phyloP scores from a whole-genome alignment of 1,140 invertebrate genomes.

The Drosophila quadrilineata region DNA sequence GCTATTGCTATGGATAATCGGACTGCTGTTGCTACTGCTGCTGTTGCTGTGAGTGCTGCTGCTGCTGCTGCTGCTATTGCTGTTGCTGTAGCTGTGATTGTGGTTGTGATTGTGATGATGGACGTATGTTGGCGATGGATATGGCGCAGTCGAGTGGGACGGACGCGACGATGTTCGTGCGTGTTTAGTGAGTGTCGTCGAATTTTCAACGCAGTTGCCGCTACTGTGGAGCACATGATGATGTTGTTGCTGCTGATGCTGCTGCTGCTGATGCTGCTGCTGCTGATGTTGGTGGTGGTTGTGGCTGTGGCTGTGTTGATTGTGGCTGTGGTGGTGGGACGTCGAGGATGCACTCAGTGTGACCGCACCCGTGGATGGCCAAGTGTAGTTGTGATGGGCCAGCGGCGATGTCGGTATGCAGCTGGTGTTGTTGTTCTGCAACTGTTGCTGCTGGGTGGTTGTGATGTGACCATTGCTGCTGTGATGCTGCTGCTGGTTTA shows the following conservation, averaged over 20 bases:
- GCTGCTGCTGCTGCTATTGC: slow-evolving; percentile 39
- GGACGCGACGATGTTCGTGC: slow-evolving; percentile 86
- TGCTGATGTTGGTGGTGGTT: slow-evolving; percentile 6
- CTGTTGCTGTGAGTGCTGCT: slow-evolving; percentile 37
- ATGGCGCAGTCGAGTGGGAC: slow-evolving; percentile 82
- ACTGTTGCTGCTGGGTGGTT: slow-evolving; percentile 66
- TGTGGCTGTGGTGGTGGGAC: slow-evolving; percentile 29
- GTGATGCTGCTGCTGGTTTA: slow-evolving; percentile 45
- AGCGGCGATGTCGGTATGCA: slow-evolving; percentile 76
- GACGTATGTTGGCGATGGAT: slow-evolving; percentile 80
- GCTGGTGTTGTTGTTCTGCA: slow-evolving; percentile 74
- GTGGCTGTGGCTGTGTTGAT: slow-evolving; percentile 17
- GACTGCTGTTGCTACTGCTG: slow-evolving; percentile 60
- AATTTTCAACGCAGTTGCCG: slow-evolving; percentile 3
- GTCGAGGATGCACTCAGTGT: slow-evolving; percentile 72
- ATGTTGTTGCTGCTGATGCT: slow-evolving; percentile 1
- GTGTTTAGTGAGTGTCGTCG: slow-evolving; percentile 86
- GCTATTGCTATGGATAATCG: slow-evolving; percentile 71
- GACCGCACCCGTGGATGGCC: slow-evolving; percentile 57
- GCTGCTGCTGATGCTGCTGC: background rate
- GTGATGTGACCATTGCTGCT: slow-evolving; percentile 56
- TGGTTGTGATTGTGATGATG: slow-evolving; percentile 67
- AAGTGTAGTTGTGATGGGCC: slow-evolving; percentile 79
- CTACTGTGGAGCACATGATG: no score
- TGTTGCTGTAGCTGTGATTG: slow-evolving; percentile 44